Conservation (phyloP, 2,797 vertebrate genomes). For the Vespertilio murinus region DNA sequence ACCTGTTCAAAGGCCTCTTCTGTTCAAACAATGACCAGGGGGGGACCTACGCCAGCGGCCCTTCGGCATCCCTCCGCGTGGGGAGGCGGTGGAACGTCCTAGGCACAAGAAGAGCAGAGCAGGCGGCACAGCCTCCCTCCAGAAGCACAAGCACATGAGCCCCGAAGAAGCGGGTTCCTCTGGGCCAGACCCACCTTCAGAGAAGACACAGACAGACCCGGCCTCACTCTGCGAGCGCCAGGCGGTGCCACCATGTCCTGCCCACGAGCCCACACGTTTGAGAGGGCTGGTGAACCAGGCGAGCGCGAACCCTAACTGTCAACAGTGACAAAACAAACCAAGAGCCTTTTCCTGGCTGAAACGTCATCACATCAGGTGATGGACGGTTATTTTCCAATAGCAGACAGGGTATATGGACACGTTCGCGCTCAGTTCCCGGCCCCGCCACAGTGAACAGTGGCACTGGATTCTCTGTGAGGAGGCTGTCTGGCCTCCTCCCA, state of each 20-base stretch:
- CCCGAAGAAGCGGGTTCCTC: background rate
- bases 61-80: conserved; percentile 31
- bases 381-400: background rate
- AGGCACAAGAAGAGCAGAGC: conserved; percentile 59
- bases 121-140: background rate
- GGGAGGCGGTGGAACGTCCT: conserved; percentile 60
- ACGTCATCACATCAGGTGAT: accelerated
- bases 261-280: accelerated
- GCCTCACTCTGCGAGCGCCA: background rate
- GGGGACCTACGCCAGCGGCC: conserved; percentile 58
- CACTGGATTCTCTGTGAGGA: accelerated
- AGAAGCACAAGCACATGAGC: background rate
- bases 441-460: accelerated
- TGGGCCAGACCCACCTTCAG: background rate
- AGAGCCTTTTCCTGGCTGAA: background rate
- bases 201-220: conserved; percentile 28
- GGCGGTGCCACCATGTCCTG: accelerated
- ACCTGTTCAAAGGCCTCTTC: conserved; percentile 78
- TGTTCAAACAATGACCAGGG: conserved; percentile 74
- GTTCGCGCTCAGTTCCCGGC: accelerated
- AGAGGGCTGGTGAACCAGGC: accelerated
- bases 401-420: accelerated
- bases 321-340: accelerated
- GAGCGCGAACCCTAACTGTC: background rate
- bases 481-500: background rate